These are phyloP conservation scores for Lepidothrix coronata DNA, from an alignment of 2,113 vertebrate genomes.

Conservation along the genomic window DNA sequence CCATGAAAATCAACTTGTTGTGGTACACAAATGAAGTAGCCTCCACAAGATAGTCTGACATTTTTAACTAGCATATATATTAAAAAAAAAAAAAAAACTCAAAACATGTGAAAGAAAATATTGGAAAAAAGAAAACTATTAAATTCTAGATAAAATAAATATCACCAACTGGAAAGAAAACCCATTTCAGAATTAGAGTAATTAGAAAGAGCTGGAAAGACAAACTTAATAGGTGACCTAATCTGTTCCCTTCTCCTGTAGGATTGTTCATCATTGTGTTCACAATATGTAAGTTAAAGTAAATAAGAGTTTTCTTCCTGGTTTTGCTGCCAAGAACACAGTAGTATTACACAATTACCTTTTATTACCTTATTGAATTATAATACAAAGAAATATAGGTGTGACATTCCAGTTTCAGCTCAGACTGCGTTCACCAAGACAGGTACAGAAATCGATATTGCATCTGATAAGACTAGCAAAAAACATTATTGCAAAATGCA, in stretches of 20 bases:
- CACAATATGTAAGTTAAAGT: background rate
- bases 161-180: background rate
- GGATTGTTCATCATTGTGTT: background rate
- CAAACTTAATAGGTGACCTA: background rate
- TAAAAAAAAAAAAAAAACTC: background rate
- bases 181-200: background rate
- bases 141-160: background rate
- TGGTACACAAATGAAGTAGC: conserved; percentile 25
- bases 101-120: background rate
- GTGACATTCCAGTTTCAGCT: conserved; percentile 15
- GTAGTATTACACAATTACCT: background rate
- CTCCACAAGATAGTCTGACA: background rate
- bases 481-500: conserved; percentile 11
- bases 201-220: background rate
- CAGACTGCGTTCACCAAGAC: conserved; percentile 33
- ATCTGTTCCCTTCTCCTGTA: background rate
- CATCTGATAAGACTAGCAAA: background rate
- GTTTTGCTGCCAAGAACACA: background rate
- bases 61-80: background rate
- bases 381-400: conserved; percentile 27
- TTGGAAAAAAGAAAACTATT: background rate
- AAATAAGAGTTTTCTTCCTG: background rate
- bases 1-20: conserved; percentile 50
- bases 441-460: background rate
- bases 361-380: conserved; percentile 27